Evolutionary conservation across 2,113 vertebrate genomes (phyloP), one percentile per base, ranked within the genome.

Genomic region (Cololabis saira): DNA sequence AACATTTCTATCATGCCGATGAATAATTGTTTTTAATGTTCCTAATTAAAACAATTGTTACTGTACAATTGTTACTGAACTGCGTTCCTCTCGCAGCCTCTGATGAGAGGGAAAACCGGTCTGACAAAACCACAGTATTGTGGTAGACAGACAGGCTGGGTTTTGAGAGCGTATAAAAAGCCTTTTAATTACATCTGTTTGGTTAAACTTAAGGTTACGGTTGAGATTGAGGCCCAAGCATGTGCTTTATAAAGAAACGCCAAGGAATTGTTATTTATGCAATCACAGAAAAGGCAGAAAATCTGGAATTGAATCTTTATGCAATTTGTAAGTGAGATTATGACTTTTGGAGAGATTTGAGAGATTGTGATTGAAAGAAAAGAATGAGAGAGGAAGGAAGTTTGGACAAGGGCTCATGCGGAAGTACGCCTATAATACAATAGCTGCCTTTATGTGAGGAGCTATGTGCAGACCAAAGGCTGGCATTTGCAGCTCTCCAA

Each of bases 101-200:
- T 68, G 65, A 52, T 79, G 82, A 74, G 78, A 89, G 74, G 63
- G 64, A 74, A 76, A 76, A 81, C 57, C 50, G 42, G 59, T 43
- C 56, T 81, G 61, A 82, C 61, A 62, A 76, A 82, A 88, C 85
- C 87, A 61, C 87, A 86, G 78, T 67, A 51, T 65, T 83, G 82
- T 81, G 81, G 84, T 44, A n/a, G 69, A 75, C 71, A 77, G 68
- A 71, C 79, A 62, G 76, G 71, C 87, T 80, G 64, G 60, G 60
- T 77, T 91, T 74, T 75, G 45, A 78, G 71, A 81, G 75, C 71
- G 13, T 84, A 83, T 85, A 84, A 90, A 89, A 92, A 88, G 61
- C 70, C 81, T 90, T 89, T 87, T 90, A 85, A 90, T 92, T 89
- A 86, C 37, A 69, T 86, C 75, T 72, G 71, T 83, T 87, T 81